A percentile compares a stretch with the other conserved stretches of the same genome.
Conservation (phyloP, 1,140 invertebrate genomes). For the Papilio glaucus region DNA sequence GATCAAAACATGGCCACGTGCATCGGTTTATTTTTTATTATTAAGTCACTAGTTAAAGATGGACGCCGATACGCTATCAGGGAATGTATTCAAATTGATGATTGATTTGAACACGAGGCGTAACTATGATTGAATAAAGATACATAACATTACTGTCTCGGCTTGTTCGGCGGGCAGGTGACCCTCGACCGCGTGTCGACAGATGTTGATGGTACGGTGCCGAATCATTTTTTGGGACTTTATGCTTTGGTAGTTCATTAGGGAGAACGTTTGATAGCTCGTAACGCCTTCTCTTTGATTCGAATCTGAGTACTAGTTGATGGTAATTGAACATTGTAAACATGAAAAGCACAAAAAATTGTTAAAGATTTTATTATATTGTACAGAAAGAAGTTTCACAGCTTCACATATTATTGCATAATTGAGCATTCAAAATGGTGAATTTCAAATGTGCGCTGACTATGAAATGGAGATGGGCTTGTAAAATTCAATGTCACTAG, state of each 20-base stretch:
- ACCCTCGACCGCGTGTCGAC: conserved; percentile 69
- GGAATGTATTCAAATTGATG: conserved; percentile 79
- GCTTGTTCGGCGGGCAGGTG: conserved; percentile 59
- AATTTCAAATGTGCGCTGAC: background rate
- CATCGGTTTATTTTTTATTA: conserved; percentile 51
- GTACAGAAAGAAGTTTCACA: background rate
- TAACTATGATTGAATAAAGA: conserved; percentile 76
- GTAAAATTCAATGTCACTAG: too few relatives aligned
- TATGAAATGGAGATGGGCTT: too few relatives aligned
- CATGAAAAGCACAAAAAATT: conserved; percentile 5
- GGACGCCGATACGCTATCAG: conserved; percentile 59
- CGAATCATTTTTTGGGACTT: conserved; percentile 37
- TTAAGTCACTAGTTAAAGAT: conserved; percentile 61
- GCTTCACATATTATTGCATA: background rate
- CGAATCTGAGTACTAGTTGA: background rate
- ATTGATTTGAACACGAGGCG: conserved; percentile 74
- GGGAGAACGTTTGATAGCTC: conserved; percentile 1
- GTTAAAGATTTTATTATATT: background rate
- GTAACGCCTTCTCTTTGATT: conserved; percentile 3
- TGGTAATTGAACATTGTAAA: conserved; percentile 10
- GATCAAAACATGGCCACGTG: conserved; percentile 40
- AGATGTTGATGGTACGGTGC: conserved; percentile 58
- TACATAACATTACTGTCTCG: conserved; percentile 77
- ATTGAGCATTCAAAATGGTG: background rate
- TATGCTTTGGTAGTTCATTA: conserved; percentile 32